Conservation (phyloP, 2,797 vertebrate genomes). For the Uromys caudimaculatus region DNA sequence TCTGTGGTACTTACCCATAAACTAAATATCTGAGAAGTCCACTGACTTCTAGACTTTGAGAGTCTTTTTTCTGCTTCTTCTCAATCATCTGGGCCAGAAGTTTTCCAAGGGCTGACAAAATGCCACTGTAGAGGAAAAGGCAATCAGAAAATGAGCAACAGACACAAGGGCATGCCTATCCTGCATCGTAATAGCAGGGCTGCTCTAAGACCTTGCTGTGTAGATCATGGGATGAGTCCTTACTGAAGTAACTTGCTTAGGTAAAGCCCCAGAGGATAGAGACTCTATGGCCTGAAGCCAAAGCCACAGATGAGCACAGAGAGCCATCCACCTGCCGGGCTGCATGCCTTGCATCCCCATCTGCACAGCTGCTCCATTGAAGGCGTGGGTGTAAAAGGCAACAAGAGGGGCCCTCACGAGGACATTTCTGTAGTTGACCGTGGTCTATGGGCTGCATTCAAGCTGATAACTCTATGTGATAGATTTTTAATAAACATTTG, state of each 20-base stretch:
- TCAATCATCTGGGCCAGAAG: conserved; percentile 91
- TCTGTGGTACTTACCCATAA: conserved; percentile 90
- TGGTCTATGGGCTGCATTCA: not conserved
- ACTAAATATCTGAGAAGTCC: conserved; percentile 90
- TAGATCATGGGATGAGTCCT: accelerated
- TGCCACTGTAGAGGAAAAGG: conserved; percentile 87
- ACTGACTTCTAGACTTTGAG: conserved; percentile 84
- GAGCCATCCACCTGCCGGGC: not conserved
- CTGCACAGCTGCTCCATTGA: not conserved
- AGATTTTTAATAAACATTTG: not conserved
- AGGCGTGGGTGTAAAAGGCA: not conserved
- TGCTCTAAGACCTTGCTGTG: not conserved
- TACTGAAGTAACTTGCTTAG: not conserved
- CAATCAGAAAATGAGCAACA: conserved; percentile 10
- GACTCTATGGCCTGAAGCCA: not conserved
- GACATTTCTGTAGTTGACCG: not conserved
- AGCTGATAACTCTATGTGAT: not conserved
- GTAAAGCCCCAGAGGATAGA: not conserved
- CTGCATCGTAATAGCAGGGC: not conserved
- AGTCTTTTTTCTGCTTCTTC: conserved; percentile 85
- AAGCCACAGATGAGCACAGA: not conserved
- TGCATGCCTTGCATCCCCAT: not conserved
- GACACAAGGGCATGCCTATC: no score
- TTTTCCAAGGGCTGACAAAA: conserved; percentile 93
- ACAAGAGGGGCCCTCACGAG: no score